Conservation (phyloP, 2,113 vertebrate genomes). For the Sinocyclocheilus maitianheensis region DNA sequence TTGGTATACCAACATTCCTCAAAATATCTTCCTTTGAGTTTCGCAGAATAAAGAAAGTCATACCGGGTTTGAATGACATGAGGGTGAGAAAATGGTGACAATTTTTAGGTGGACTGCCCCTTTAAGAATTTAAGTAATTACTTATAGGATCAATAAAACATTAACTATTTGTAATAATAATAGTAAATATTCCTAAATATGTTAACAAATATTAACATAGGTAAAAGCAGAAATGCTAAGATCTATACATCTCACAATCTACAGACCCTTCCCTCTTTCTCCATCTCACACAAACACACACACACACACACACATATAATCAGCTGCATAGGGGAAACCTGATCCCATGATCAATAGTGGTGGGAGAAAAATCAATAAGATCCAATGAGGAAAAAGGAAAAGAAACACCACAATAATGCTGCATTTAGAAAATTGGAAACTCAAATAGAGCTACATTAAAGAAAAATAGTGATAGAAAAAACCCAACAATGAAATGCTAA, state of each 20-base stretch:
- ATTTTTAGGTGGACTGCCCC: no score
- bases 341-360: conserved; percentile 52
- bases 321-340: conserved; percentile 36
- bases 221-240: not conserved
- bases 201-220: not conserved
- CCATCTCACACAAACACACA: not conserved
- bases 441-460: conserved; percentile 37
- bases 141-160: not conserved
- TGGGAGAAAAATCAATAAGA: conserved; percentile 47
- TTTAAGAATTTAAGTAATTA: not conserved
- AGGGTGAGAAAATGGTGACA: no score
- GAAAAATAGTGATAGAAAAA: conserved; percentile 8
- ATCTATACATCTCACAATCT: not conserved
- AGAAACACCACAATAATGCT: conserved; percentile 42
- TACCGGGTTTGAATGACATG: no score
- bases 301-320: conserved; percentile 8
- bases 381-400: conserved; percentile 41
- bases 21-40: no score
- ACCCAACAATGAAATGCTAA: not conserved
- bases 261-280: conserved; percentile 1
- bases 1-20: no score
- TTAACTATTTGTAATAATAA: not conserved
- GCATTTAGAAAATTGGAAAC: conserved; percentile 45
- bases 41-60: no score
- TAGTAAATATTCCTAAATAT: not conserved